A percentile compares a stretch with the other conserved stretches of the same genome.
These are phyloP conservation scores for Phoxinus phoxinus DNA, from an alignment of 2,113 vertebrate species.

Conservation along the genomic window DNA sequence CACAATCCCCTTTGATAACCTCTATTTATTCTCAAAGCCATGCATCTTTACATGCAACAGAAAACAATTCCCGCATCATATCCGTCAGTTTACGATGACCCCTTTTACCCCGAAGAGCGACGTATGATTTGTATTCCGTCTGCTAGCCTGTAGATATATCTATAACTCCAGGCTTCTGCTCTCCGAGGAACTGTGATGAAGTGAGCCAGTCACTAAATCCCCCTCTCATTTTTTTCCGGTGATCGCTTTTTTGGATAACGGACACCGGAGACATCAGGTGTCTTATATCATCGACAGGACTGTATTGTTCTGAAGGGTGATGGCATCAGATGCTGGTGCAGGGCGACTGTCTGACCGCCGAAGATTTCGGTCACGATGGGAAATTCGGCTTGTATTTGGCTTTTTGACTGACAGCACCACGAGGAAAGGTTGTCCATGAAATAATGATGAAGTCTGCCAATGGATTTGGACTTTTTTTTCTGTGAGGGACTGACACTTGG, in stretches of 20 bases:
- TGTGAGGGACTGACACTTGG: neutral
- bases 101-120: neutral
- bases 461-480: neutral
- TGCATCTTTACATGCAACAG: neutral
- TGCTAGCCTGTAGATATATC: constrained; percentile 18
- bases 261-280: constrained; percentile 10
- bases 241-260: constrained; percentile 22
- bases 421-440: neutral
- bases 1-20: neutral
- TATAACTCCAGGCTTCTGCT: constrained; percentile 21
- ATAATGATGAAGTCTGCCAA: constrained; percentile 30
- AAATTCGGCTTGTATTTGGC: neutral
- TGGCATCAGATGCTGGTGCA: neutral
- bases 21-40: neutral
- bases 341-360: neutral
- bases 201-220: constrained; percentile 17
- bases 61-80: neutral
- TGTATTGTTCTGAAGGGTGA: constrained; percentile 21
- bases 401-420: constrained; percentile 6
- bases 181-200: constrained; percentile 9
- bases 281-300: neutral
- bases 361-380: constrained; percentile 1
- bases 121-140: constrained; percentile 38
- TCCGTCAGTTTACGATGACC: neutral
- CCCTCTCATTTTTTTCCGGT: neutral